These are phyloP conservation scores for Morpho helenor DNA, from an alignment of 2,888 invertebrate genomes.

Conservation along the genomic window DNA sequence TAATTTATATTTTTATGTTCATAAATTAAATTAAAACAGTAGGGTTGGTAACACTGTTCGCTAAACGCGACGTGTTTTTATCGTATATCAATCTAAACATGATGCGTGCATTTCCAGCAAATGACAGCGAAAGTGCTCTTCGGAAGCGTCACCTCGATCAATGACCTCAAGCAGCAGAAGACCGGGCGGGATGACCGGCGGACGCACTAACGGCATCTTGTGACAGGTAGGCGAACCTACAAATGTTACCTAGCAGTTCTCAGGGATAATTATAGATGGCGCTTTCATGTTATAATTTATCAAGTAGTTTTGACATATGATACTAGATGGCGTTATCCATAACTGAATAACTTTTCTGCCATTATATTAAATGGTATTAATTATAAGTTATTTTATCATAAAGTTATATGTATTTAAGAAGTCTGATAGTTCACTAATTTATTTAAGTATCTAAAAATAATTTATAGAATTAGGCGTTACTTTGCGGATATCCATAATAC, in stretches of 20 bases:
- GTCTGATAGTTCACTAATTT: no score
- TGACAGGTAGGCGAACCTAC: conserved; percentile 34
- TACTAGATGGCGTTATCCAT: conserved; percentile 14
- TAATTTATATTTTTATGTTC: no score
- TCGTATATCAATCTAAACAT: conserved; percentile 1
- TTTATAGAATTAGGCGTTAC: no score
- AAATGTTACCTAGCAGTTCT: conserved; percentile 7
- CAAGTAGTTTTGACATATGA: background rate
- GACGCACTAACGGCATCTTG: conserved; percentile 69
- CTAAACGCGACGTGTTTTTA: background rate
- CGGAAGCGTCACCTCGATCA: conserved; percentile 85
- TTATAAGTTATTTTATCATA: no score
- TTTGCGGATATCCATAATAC: no score
- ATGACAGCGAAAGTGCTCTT: conserved; percentile 87
- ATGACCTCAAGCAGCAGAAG: conserved; percentile 85
- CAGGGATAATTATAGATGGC: conserved; percentile 27
- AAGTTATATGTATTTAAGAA: no score
- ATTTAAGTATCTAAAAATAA: no score
- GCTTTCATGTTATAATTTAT: conserved; percentile 2
- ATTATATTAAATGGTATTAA: no score
- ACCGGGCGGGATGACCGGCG: conserved; percentile 81
- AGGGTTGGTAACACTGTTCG: no score
- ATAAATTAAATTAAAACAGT: no score
- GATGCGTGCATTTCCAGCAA: conserved; percentile 58
- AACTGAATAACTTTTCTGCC: no score